These are phyloP conservation scores for Norana najaformis DNA, from an alignment of 2,888 invertebrate species.

Conservation along the genomic window DNA sequence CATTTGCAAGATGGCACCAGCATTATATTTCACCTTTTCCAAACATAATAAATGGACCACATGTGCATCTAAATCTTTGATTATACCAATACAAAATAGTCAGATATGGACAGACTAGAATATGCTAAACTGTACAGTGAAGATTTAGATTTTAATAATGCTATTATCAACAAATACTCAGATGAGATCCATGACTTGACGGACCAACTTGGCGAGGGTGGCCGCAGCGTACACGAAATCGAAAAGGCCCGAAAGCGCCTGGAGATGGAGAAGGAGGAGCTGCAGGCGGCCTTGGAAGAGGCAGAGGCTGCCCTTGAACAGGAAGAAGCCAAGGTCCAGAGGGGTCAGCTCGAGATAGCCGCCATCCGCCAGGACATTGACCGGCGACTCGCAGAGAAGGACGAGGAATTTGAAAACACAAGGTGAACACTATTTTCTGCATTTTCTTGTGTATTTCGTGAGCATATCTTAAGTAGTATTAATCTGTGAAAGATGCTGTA, in stretches of 20 bases:
- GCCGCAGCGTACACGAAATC: constrained; percentile 98
- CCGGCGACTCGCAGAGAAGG: constrained; percentile 98
- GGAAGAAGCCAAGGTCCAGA: constrained; percentile 90
- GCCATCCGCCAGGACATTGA: constrained; percentile 99
- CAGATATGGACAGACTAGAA: too few species aligned
- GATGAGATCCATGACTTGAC: constrained; percentile 99
- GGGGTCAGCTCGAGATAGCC: constrained; percentile 94
- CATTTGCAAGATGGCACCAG: too few species aligned
- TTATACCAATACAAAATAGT: too few species aligned
- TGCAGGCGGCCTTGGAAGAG: constrained; percentile 97
- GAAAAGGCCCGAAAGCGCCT: constrained; percentile 97
- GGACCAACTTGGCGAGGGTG: constrained; percentile 99
- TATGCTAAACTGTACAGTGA: too few species aligned
- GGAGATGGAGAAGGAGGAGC: constrained; percentile 98
- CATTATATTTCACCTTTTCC: too few species aligned
- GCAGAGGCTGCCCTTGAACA: constrained; percentile 98
- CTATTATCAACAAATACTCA: constrained; percentile 43
- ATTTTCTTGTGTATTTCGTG: too few species aligned
- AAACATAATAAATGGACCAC: too few species aligned
- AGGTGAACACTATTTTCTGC: neutral
- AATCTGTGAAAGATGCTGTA: too few species aligned
- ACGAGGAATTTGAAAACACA: constrained; percentile 96
- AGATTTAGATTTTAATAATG: neutral
- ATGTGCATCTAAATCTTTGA: too few species aligned
- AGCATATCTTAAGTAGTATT: too few species aligned